These are phyloP conservation scores for Scaptomyza polygonia DNA, from an alignment of 2,888 invertebrate species.

Conservation along the genomic window DNA sequence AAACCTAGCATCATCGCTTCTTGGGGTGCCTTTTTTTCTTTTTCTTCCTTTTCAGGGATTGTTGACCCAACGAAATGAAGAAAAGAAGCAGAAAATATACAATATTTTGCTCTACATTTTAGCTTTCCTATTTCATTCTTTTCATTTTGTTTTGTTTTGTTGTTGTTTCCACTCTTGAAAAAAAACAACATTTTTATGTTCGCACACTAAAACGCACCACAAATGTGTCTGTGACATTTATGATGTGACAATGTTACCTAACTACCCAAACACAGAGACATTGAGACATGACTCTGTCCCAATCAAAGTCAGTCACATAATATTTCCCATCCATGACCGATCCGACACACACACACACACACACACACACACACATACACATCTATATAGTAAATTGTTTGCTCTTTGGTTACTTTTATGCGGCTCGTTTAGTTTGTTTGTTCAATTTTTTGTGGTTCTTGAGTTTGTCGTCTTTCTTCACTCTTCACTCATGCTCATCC, in stretches of 20 bases:
- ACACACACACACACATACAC: constrained; percentile 7
- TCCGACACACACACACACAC: no score
- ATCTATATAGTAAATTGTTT: constrained; percentile 42
- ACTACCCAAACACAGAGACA: constrained; percentile 15
- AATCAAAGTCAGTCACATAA: constrained; percentile 37
- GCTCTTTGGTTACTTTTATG: constrained; percentile 63
- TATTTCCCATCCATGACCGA: constrained; percentile 32
- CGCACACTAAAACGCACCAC: constrained; percentile 65
- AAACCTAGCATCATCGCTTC: constrained; percentile 31
- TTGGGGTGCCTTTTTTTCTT: constrained; percentile 18
- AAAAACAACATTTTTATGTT: constrained; percentile 58
- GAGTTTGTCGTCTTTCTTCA: constrained; percentile 16
- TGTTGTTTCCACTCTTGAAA: constrained; percentile 71
- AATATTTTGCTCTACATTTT: constrained; percentile 41
- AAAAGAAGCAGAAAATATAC: not conserved
- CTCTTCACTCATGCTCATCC: constrained; percentile 3
- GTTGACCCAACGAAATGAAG: constrained; percentile 48
- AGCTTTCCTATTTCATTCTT: constrained; percentile 33
- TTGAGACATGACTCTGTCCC: constrained; percentile 10
- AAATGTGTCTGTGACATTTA: constrained; percentile 79
- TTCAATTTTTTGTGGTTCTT: constrained; percentile 44
- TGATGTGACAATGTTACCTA: constrained; percentile 73
- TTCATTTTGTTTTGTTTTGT: constrained; percentile 47
- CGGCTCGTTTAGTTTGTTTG: constrained; percentile 63
- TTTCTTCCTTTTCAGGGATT: constrained; percentile 16